These are phyloP conservation scores for Hippoglossus hippoglossus DNA, from an alignment of 2,797 vertebrate species.

Conservation along the genomic window DNA sequence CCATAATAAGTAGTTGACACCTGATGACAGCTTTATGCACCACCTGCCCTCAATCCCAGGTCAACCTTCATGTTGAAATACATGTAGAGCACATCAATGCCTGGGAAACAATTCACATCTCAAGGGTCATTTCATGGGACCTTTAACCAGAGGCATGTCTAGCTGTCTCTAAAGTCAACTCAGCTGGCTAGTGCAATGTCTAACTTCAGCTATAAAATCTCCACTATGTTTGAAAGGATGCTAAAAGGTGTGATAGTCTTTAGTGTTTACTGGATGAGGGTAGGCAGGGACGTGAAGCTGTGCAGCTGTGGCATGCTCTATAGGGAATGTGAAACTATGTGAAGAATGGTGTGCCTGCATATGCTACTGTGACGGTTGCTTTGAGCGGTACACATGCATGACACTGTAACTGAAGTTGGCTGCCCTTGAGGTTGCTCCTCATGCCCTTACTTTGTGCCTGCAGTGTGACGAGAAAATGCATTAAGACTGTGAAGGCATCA, in stretches of 20 bases:
- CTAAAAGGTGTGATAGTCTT: slow-evolving; percentile 26
- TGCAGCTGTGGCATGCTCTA: slow-evolving; percentile 78
- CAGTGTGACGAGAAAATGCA: slow-evolving; percentile 74
- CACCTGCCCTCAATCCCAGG: background rate
- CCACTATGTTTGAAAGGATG: slow-evolving; percentile 76
- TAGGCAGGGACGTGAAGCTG: slow-evolving; percentile 53
- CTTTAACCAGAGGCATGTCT: slow-evolving; percentile 28
- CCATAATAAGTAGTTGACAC: background rate
- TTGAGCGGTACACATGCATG: slow-evolving; percentile 67
- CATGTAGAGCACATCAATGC: background rate
- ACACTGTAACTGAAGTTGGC: slow-evolving; percentile 51
- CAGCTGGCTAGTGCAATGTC: slow-evolving; percentile 13
- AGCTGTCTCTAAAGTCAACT: slow-evolving; percentile 20
- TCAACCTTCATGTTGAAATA: background rate
- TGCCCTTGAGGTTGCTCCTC: slow-evolving; percentile 78
- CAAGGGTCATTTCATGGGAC: slow-evolving; percentile 34
- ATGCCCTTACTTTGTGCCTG: slow-evolving; percentile 79
- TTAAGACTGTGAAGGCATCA: slow-evolving; percentile 66
- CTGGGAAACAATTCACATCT: background rate
- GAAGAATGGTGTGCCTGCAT: slow-evolving; percentile 38
- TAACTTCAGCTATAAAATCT: slow-evolving; percentile 69
- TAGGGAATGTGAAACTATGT: slow-evolving; percentile 64
- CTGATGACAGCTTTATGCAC: background rate
- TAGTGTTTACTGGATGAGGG: slow-evolving; percentile 29
- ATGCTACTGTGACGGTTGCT: slow-evolving; percentile 49